These are phyloP conservation scores for Brachionus rubens DNA, from an alignment of 1,140 invertebrate genomes.

Conservation along the genomic window DNA sequence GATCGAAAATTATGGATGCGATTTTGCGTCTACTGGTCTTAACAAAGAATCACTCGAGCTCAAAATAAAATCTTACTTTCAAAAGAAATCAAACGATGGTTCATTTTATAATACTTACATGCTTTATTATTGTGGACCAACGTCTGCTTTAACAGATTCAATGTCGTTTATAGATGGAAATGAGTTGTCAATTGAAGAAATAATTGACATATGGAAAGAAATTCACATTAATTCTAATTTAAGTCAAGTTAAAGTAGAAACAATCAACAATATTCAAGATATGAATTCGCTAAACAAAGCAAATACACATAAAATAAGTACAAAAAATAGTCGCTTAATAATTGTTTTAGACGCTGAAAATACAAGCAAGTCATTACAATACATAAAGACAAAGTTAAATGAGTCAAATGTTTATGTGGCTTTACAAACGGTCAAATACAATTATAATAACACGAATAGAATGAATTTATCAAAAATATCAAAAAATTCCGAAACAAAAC, in stretches of 20 bases:
- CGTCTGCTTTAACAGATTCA: background rate
- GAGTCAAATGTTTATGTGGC: slow-evolving; percentile 22
- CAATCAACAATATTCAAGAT: too few species aligned
- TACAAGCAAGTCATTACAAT: slow-evolving; percentile 30
- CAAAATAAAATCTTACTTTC: slow-evolving; percentile 56
- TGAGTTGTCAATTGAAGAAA: slow-evolving; percentile 19
- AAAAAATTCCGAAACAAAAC: background rate
- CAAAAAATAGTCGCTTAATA: slow-evolving; percentile 26
- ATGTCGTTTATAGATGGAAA: slow-evolving; percentile 21
- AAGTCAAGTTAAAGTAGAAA: background rate
- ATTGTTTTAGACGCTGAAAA: slow-evolving; percentile 39
- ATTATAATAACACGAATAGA: background rate
- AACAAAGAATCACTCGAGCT: slow-evolving; percentile 52
- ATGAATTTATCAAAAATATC: background rate
- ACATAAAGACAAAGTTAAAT: slow-evolving; percentile 5
- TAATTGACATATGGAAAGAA: slow-evolving; percentile 27
- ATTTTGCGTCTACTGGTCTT: slow-evolving; percentile 56
- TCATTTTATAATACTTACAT: slow-evolving; percentile 58
- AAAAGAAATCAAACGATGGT: slow-evolving; percentile 53
- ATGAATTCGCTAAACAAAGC: too few species aligned
- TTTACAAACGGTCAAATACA: slow-evolving; percentile 37
- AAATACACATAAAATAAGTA: too few species aligned
- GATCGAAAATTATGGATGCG: slow-evolving; percentile 58
- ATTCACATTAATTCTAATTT: background rate
- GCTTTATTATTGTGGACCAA: slow-evolving; percentile 55